Evolutionary conservation across 1,140 invertebrate genomes (phyloP), one percentile per base, ranked within the genome.

Genomic region (Drosophila navojoa): DNA sequence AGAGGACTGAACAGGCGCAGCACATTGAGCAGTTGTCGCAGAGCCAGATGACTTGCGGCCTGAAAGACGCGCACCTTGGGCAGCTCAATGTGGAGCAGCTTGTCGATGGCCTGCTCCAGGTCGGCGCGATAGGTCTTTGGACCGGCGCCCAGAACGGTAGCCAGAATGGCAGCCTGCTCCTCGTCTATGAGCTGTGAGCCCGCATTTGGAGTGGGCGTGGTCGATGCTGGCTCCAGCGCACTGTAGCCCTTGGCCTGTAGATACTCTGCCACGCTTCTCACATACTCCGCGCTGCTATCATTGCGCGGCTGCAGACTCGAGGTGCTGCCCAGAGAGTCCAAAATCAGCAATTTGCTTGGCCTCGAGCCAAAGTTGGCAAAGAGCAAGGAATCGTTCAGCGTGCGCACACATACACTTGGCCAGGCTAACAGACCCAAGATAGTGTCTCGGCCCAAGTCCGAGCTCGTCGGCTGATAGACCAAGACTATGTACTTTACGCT

Each of bases 91-190:
- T 87, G 82, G 1, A 86, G n/a, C 1, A 86, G 53, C 10, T 82
- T 79, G 19, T 87, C 71, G 6, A 86, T 79, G 0, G 82, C 79
- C 59, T 86, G 82, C 27, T 86, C 76, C 58, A 86, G 35, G 45
- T 86, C 82, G 0, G 82, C 82, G 0, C 72, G 76, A 59, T 74
- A 86, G 4, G 79, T 42, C n/a, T 52, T 57, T 0, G 32, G 58
- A 10, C 49, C 27, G 4, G 44, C 53, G 2, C 47, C 59, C 0
- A 78, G 49, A 0, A 85, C 81, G 1, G 66, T 40, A 3, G 44
- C 25, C 0, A 85, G 35, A 1, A 87, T 75, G 1, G 75, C 63
- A 3, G 52, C 29, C 6, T 81, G 69, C 15, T 79, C 82, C 3
- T 61, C 60, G 13, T 68, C 62, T 11, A 76, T 7, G 0, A 66